These are phyloP conservation scores for Electrophaes corylata DNA, from an alignment of 2,888 invertebrate species.

Conservation along the genomic window DNA sequence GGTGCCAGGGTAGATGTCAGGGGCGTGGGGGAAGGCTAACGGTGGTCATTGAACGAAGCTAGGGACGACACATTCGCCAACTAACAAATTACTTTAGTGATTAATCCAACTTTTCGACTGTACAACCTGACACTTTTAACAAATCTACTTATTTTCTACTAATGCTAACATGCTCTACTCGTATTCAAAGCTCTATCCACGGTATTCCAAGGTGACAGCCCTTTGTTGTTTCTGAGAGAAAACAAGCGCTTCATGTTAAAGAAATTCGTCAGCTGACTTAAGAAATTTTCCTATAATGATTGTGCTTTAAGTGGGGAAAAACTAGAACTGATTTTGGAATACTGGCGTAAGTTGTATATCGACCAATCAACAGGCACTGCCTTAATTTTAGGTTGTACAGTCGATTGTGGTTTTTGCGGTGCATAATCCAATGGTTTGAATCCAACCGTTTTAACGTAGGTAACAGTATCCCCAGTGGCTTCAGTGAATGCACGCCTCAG, in stretches of 20 bases:
- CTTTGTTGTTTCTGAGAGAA: background rate
- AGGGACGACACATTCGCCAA: conserved; percentile 80
- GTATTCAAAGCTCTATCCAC: conserved; percentile 10
- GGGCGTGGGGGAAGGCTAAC: conserved; percentile 61
- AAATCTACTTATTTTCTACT: conserved; percentile 19
- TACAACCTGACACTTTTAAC: conserved; percentile 63
- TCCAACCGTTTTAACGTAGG: conserved; percentile 95
- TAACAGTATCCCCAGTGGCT: conserved; percentile 93
- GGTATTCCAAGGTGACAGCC: background rate
- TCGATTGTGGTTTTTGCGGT: conserved; percentile 66
- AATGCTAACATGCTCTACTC: conserved; percentile 38
- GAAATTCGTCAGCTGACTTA: background rate
- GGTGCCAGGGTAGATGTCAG: conserved; percentile 65
- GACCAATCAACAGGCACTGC: conserved; percentile 6
- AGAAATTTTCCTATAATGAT: background rate
- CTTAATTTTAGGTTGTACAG: conserved; percentile 72
- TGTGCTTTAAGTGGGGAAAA: background rate
- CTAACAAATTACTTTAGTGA: conserved; percentile 77
- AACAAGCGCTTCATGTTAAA: background rate
- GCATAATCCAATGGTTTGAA: conserved; percentile 68
- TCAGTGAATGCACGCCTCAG: conserved; percentile 95
- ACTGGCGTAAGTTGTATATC: background rate
- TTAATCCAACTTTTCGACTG: conserved; percentile 69
- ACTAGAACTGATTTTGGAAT: background rate
- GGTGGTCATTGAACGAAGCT: conserved; percentile 75